Conservation (phyloP, 1,140 invertebrate species). For the Bilobella aurantiaca region DNA sequence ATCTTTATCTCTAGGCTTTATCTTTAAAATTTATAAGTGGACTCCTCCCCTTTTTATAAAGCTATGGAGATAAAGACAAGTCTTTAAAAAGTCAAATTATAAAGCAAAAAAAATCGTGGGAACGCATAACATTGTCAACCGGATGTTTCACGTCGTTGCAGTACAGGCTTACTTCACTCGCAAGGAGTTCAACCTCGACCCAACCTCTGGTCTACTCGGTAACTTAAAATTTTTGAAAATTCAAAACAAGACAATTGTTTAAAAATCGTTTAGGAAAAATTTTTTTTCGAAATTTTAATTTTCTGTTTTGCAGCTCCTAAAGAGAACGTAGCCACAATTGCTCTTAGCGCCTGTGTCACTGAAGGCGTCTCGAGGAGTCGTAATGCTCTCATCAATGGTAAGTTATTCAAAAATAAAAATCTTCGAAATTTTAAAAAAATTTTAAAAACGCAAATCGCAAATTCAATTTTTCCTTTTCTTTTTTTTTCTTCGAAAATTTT, state of each 20-base stretch:
- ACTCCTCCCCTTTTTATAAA: too few species aligned
- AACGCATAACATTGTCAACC: constrained; percentile 90
- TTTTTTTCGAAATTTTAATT: constrained; percentile 3
- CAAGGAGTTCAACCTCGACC: constrained; percentile 48
- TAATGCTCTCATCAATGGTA: constrained; percentile 85
- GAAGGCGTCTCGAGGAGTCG: constrained; percentile 86
- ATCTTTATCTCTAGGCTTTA: too few species aligned
- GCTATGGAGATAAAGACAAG: too few species aligned
- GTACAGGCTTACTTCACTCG: constrained; percentile 79
- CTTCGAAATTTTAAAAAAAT: too few species aligned
- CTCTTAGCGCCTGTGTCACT: constrained; percentile 77
- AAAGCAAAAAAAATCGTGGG: constrained; percentile 83
- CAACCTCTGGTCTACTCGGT: constrained; percentile 41
- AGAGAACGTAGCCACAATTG: constrained; percentile 83
- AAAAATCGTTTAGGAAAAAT: neutral
- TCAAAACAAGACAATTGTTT: too few species aligned
- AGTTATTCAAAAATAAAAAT: too few species aligned
- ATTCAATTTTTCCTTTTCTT: too few species aligned
- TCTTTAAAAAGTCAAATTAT: too few species aligned
- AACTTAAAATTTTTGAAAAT: neutral
- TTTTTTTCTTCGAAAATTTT: too few species aligned
- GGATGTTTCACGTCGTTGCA: constrained; percentile 86
- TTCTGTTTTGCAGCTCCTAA: constrained; percentile 65
- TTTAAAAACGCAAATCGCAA: too few species aligned
- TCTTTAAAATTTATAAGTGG: too few species aligned